These are phyloP conservation scores for Chondrilla cf. caribensis DNA, from an alignment of 37 sponge, comb jelly and placozoan species.

Conservation along the genomic window DNA sequence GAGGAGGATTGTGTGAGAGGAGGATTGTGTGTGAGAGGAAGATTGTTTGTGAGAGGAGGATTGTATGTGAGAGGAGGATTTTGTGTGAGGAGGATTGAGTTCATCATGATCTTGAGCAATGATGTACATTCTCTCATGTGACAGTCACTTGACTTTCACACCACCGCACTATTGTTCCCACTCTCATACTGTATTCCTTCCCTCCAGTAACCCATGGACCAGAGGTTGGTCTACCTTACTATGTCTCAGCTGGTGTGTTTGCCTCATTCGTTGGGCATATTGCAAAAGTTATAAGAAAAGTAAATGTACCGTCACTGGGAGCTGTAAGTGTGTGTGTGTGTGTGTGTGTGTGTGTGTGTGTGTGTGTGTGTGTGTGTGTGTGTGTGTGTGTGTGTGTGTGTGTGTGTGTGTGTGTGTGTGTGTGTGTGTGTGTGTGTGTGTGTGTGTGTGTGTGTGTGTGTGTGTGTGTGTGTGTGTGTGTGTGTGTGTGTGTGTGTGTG, in stretches of 20 bases:
- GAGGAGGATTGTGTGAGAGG: too few relatives aligned
- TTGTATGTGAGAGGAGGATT: too few relatives aligned
- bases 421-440: slow-evolving; percentile 11
- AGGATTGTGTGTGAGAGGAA: too few relatives aligned
- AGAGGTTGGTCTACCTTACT: slow-evolving; percentile 6
- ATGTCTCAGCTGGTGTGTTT: slow-evolving; percentile 33
- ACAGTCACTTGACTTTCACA: too few relatives aligned
- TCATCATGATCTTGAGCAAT: too few relatives aligned
- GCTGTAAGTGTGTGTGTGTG: slow-evolving; percentile 37
- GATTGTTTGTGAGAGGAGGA: too few relatives aligned
- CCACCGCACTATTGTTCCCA: too few relatives aligned
- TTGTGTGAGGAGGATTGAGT: too few relatives aligned
- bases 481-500: neutral
- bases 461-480: slow-evolving; percentile 23
- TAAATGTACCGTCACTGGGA: slow-evolving; percentile 38
- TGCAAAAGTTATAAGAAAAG: slow-evolving; percentile 13
- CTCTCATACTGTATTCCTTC: neutral
- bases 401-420: slow-evolving; percentile 13
- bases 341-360: neutral
- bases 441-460: neutral
- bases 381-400: neutral
- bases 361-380: slow-evolving; percentile 12
- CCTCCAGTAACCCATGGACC: neutral
- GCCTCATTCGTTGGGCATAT: slow-evolving; percentile 36
- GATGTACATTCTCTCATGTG: too few relatives aligned